Evolutionary conservation across 2,797 vertebrate genomes (phyloP), one percentile per base, ranked within the genome.

Genomic region (Percopsis omiscomaycus): DNA sequence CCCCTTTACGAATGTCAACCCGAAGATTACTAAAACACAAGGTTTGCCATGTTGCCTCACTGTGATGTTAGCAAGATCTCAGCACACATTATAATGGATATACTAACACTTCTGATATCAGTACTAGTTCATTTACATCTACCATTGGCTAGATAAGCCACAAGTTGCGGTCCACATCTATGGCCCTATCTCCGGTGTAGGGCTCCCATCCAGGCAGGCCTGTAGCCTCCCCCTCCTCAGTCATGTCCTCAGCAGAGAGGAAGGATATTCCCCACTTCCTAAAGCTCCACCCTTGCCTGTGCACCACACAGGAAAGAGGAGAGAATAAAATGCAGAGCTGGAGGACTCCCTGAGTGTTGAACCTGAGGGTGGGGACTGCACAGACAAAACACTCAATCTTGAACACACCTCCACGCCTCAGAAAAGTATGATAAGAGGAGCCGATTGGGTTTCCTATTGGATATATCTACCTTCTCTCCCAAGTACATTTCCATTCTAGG

Each of bases 211-310:
- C 46, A 48, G 66, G 62, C 62, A 44, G 61, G 46, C 69, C 64
- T 65, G 10, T 5, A 27, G 63, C 53, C 70, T 70, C 63, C 66
- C 80, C 82, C 69, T 68, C 72, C 84, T 84, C 80, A 65, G 76
- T 75, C 70, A 61, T 85, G 79, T 81, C 83, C 83, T 88, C 69
- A 61, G 53, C 73, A 66, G 62, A 80, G 83, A 90, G 90, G 90
- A 91, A 91, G 89, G 89, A 92, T 91, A 88, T 86, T 84, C 79
- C 82, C 82, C 79, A 84, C 89, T 90, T 91, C 88, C 89, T 87
- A 73, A 74, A 78, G 74, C 84, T 84, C 85, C 85, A 79, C 84
- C 83, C 85, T 80, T 77, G 60, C 63, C 77, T 68, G 53, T 66
- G 49, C 80, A 88, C 71, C 60, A 63, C 60, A 80, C 72, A 85